These are phyloP conservation scores for Chrysomela aeneicollis DNA, from an alignment of 2,888 invertebrate species.

Conservation along the genomic window DNA sequence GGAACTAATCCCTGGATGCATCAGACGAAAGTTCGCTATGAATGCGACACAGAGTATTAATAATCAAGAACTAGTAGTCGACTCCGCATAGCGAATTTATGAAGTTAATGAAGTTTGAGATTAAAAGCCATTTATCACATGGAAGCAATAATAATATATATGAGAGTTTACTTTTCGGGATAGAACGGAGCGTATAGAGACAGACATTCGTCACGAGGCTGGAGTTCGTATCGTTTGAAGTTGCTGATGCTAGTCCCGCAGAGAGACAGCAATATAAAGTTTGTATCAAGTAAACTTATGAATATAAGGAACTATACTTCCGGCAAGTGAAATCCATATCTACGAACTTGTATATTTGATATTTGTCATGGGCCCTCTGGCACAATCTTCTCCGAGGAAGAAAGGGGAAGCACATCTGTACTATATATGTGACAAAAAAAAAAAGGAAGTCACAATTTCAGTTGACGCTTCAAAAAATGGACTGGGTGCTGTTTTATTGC, in stretches of 20 bases:
- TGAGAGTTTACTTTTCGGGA: constrained; percentile 45
- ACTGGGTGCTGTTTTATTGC: too few species aligned
- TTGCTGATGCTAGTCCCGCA: constrained; percentile 39
- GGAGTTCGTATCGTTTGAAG: constrained; percentile 49
- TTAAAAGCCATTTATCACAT: constrained; percentile 46
- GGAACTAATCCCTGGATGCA: neutral
- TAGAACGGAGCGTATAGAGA: constrained; percentile 36
- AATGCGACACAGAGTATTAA: constrained; percentile 30
- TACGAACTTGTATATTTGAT: constrained; percentile 57
- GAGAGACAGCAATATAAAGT: constrained; percentile 56
- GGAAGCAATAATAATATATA: constrained; percentile 46
- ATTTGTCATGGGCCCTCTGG: constrained; percentile 51
- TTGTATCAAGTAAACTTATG: constrained; percentile 57
- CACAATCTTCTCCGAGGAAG: constrained; percentile 45
- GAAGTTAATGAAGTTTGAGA: constrained; percentile 46
- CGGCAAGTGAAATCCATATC: constrained; percentile 56
- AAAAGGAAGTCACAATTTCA: too few species aligned
- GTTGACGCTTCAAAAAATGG: too few species aligned
- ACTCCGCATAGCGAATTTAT: constrained; percentile 42
- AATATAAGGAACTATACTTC: constrained; percentile 53
- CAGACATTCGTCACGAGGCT: constrained; percentile 47
- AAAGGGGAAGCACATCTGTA: constrained; percentile 30
- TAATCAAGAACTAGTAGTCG: constrained; percentile 39
- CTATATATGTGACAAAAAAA: too few species aligned
- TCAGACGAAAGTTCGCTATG: neutral